Evolutionary conservation across 1,140 invertebrate species (phyloP).

Genomic region (Calephelis virginiensis): DNA sequence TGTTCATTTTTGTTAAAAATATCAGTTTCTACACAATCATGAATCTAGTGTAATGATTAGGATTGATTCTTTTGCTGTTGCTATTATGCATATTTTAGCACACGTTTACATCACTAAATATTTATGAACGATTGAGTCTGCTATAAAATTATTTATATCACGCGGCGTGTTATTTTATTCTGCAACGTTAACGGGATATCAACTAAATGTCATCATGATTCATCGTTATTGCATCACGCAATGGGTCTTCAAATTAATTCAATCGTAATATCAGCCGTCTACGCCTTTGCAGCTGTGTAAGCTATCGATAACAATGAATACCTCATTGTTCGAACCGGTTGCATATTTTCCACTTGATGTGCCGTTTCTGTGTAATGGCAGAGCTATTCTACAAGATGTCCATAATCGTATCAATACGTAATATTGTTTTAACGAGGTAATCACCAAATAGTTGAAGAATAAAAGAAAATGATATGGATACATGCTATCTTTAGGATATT

Average conservation of each 20-base stretch:
- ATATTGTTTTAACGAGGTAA: too few species aligned
- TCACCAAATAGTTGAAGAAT: too few species aligned
- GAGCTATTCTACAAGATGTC: background rate
- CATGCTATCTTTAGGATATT: too few species aligned
- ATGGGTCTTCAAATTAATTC: constrained; percentile 53
- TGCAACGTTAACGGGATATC: constrained; percentile 25
- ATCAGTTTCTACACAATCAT: too few species aligned
- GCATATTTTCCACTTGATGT: constrained; percentile 15
- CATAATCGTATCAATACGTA: background rate
- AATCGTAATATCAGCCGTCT: constrained; percentile 44
- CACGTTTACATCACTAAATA: too few species aligned
- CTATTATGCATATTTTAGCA: too few species aligned
- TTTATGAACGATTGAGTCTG: too few species aligned
- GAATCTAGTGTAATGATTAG: too few species aligned
- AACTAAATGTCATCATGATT: constrained; percentile 49
- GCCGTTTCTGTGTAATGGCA: background rate
- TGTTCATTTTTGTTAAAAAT: too few species aligned
- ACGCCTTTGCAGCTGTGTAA: constrained; percentile 57
- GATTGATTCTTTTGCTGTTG: too few species aligned
- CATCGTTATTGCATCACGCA: constrained; percentile 57
- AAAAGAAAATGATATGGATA: too few species aligned
- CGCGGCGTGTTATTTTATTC: constrained; percentile 17
- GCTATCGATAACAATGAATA: constrained; percentile 55
- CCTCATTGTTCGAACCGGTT: constrained; percentile 35
- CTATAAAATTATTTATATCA: constrained; percentile 4